phyloP scores from a whole-genome alignment of 2,888 invertebrate genomes.

The Tribolium freemani region DNA sequence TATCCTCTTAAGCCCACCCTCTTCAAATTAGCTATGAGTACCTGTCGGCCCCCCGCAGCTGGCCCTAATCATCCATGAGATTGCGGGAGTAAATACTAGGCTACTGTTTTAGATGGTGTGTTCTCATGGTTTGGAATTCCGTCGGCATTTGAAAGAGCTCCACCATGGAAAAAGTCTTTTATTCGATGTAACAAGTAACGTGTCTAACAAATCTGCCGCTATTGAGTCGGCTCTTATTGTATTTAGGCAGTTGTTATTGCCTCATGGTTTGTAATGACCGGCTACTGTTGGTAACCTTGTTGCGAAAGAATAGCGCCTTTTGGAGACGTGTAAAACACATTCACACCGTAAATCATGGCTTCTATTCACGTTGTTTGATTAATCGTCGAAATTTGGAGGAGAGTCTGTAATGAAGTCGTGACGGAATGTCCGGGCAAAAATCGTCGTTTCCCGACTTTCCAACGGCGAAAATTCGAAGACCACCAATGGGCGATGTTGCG shows the following conservation, averaged over 20 bases:
- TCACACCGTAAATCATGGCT: constrained; percentile 59
- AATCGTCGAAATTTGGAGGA: constrained; percentile 30
- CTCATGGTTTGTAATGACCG: constrained; percentile 61
- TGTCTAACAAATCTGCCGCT: constrained; percentile 56
- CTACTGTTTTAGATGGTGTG: constrained; percentile 19
- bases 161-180: constrained; percentile 50
- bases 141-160: constrained; percentile 49
- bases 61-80: background rate
- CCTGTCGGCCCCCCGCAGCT: background rate
- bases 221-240: constrained; percentile 59
- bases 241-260: constrained; percentile 60
- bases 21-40: background rate
- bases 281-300: constrained; percentile 51
- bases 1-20: background rate
- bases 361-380: constrained; percentile 42
- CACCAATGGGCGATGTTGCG: constrained; percentile 58
- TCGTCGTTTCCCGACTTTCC: background rate
- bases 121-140: constrained; percentile 43
- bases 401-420: constrained; percentile 32
- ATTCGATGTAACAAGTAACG: constrained; percentile 52
- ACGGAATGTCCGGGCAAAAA: constrained; percentile 10
- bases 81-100: constrained; percentile 35
- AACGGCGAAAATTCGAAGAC: background rate
- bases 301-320: constrained; percentile 33
- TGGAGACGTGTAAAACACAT: constrained; percentile 20